Evolutionary conservation across 2,888 invertebrate genomes (phyloP), one percentile per base, ranked within the genome.

Genomic region (Eumerus sabulonum): DNA sequence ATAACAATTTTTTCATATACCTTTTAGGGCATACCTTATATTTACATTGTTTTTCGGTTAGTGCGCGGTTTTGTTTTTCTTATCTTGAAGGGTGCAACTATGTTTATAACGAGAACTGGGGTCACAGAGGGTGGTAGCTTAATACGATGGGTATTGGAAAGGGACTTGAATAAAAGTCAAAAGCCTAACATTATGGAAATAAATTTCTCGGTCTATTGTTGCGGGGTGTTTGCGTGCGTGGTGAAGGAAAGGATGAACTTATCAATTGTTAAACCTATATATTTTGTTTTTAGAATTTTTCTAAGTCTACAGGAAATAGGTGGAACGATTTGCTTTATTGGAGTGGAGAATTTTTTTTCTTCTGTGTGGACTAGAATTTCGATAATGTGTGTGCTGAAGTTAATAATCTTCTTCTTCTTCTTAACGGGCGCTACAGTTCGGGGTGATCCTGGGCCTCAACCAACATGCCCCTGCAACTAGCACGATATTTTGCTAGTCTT

Each of bases 141-240:
- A 27, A 27, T 7, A 4, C 27, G 27, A 27, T 27, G 38, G 47
- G 35, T 1, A 14, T 27, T 40, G 17, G 1, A 13, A 51, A 11
- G 36, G 47, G 27, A 40, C 16, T 44, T n/a, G 50, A 38, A 12
- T 44, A 16, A 11, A 76, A 76, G 76, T 64, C 71, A 66, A 71
- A 66, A 45, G 59, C 48, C 71, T 71, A 71, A 66, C 63, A 70
- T 64, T 54, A 64, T 35, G 18, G 35, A 59, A 51, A 64, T 71
- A 66, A 71, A 71, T 64, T 64, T 64, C 42, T 59, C 54, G 71
- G 70, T 64, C 53, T 59, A 59, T 70, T 64, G 56, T 63, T 50
- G 50, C 27, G 40, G 38, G 40, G 12, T 59, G 14, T 16, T 54
- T 53, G 59, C 59, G 70, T 70, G 64, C 13, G 57, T 56, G 51